Evolutionary conservation across 2,888 invertebrate genomes (phyloP).

Genomic region (Scaptomyza cyrtandrae): DNA sequence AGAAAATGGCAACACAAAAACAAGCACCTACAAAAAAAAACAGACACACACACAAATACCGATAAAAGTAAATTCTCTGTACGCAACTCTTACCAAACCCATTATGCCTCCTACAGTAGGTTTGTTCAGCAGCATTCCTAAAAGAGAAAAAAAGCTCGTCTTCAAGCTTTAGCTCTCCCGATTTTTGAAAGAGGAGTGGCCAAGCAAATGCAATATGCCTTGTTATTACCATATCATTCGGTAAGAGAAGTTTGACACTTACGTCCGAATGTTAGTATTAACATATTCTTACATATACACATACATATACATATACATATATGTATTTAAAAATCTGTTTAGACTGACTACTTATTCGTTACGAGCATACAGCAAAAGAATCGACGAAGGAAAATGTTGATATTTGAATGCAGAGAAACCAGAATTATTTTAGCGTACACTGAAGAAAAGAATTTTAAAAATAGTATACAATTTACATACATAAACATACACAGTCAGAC

Average conservation of each 20-base stretch:
- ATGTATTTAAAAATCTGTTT: too few relatives aligned
- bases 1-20: conserved; percentile 38
- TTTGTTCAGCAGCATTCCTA: conserved; percentile 16
- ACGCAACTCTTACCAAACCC: conserved; percentile 25
- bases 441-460: not conserved
- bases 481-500: not conserved
- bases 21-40: conserved; percentile 3
- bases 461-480: not conserved
- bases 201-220: not conserved
- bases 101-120: not conserved
- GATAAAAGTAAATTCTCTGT: not conserved
- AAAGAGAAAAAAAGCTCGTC: conserved; percentile 25
- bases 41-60: not conserved
- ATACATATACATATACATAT: too few relatives aligned
- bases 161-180: conserved; percentile 10
- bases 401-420: not conserved
- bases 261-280: too few relatives aligned
- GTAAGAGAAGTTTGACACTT: not conserved
- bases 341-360: too few relatives aligned
- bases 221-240: not conserved
- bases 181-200: not conserved
- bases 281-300: too few relatives aligned
- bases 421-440: not conserved
- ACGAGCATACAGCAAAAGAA: too few relatives aligned
- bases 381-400: too few relatives aligned